Base-by-base conservation (phyloP, 2,888 invertebrate species). In the Danaus chrysippus region DNA sequence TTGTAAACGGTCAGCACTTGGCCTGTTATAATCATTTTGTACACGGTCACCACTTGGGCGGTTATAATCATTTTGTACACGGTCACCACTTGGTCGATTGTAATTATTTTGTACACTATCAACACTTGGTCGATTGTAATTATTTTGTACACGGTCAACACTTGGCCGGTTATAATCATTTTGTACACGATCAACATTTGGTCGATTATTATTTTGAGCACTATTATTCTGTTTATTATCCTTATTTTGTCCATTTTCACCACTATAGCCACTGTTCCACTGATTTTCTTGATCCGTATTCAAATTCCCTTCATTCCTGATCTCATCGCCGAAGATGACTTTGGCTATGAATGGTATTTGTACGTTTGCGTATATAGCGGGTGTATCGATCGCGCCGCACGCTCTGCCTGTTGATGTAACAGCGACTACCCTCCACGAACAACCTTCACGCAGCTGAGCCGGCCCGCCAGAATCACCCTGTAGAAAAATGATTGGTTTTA, bases 401-500 rank as follows among this genome's bases (percentile, higher is more conserved):
- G 87, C 79, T 0, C 88, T 70, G 0, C 91, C 91, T 0, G 83
- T 69, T 1, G 91, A 91, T 0, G 91, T 91, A 10, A 91, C 83
- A 0, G 81, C 90, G 0, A 89, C 83, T 0, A 90, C 76, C 0
- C 89, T 77, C 90, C 90, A 90, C 0, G 73, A 54, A 61, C 91
- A 90, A 57, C 85, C 88, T 59, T 87, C 87, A 72, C 82, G 84
- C 0, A 87, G 67, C 66, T 89, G 88, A 0, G 84, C 87, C 3
- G 90, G 90, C 0, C 91, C 90, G 0, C 90, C 91, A 0, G 89
- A 89, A 60, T 91, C 91, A 56, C 91, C 91, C 91, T 91, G 78
- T 13, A 6, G 52, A 3, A 23, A n/a, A 10, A n/a, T 2, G 12
- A 19, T 10, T 6, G 13, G 11, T 34, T 34, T 23, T 12, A 0